phyloP scores from a whole-genome alignment of 2,888 invertebrate genomes.

The Cosmorhoe ocellata region DNA sequence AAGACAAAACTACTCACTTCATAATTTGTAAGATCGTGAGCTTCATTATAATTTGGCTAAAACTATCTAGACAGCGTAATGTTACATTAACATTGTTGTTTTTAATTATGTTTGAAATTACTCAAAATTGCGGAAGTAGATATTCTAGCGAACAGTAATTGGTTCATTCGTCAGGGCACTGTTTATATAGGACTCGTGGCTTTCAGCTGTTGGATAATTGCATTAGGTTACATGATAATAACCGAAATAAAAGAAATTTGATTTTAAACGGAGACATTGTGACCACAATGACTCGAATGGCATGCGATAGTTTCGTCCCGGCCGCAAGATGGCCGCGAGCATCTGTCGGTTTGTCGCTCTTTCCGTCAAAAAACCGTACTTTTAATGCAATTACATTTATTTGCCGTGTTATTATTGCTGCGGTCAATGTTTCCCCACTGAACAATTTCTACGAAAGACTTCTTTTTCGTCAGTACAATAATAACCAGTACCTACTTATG shows the following conservation, averaged over 20 bases:
- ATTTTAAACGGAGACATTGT: conserved; percentile 74
- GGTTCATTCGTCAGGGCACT: conserved; percentile 45
- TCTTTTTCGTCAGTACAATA: neutral
- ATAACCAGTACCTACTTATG: too few species aligned
- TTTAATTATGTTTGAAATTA: conserved; percentile 27
- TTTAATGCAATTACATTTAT: conserved; percentile 64
- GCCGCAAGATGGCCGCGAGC: conserved; percentile 77
- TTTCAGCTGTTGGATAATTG: conserved; percentile 59
- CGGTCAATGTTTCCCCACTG: conserved; percentile 58
- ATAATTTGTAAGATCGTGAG: conserved; percentile 7
- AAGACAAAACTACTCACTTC: conserved; percentile 21
- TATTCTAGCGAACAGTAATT: conserved; percentile 35
- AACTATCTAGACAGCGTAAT: conserved; percentile 10
- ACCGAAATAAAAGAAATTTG: conserved; percentile 60
- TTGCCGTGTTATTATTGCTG: conserved; percentile 66
- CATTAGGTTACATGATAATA: conserved; percentile 50
- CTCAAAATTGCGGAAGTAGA: conserved; percentile 25
- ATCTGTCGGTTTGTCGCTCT: conserved; percentile 80
- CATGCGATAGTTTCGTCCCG: conserved; percentile 58
- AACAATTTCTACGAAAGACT: conserved; percentile 54
- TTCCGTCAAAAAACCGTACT: conserved; percentile 69
- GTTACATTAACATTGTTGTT: conserved; percentile 20
- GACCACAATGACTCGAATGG: conserved; percentile 74
- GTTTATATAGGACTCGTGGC: conserved; percentile 51
- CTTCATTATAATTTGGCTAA: conserved; percentile 10